phyloP scores from a whole-genome alignment of 2,888 invertebrate species.

The Lordiphosa fenestrarum region DNA sequence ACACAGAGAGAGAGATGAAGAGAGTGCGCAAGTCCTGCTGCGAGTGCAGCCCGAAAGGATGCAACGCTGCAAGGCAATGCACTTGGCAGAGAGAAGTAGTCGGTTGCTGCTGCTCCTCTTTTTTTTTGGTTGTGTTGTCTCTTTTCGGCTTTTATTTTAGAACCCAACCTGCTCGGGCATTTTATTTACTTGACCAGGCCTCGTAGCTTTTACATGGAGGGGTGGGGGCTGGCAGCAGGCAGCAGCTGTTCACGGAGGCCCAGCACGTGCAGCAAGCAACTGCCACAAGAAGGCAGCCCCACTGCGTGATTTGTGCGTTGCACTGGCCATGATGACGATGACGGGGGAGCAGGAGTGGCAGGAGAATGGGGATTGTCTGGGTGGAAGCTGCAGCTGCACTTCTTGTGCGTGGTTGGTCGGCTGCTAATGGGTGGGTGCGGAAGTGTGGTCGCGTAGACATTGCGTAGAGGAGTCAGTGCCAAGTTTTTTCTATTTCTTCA shows the following conservation, averaged over 20 bases:
- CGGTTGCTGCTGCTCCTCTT: slow-evolving; percentile 57
- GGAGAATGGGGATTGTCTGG: slow-evolving; percentile 9
- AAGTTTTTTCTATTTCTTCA: slow-evolving; percentile 73
- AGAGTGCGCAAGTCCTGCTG: slow-evolving; percentile 23
- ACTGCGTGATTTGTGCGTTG: slow-evolving; percentile 46
- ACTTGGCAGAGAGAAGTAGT: slow-evolving; percentile 46
- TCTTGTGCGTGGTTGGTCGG: slow-evolving; percentile 66
- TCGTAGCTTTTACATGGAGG: slow-evolving; percentile 61
- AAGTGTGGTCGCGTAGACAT: slow-evolving; percentile 70
- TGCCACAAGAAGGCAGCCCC: slow-evolving; percentile 26
- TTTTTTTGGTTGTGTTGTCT: slow-evolving; percentile 75
- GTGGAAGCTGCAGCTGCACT: slow-evolving; percentile 49
- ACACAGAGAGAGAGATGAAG: slow-evolving; percentile 23
- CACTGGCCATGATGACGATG: slow-evolving; percentile 28
- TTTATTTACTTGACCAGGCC: slow-evolving; percentile 65
- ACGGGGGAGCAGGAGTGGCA: slow-evolving; percentile 9
- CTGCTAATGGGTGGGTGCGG: slow-evolving; percentile 29
- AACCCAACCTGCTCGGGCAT: slow-evolving; percentile 30
- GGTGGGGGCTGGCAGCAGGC: slow-evolving; percentile 4
- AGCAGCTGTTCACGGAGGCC: slow-evolving; percentile 68
- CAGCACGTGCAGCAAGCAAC: slow-evolving; percentile 75
- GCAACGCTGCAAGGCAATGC: slow-evolving; percentile 63
- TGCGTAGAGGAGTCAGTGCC: slow-evolving; percentile 64
- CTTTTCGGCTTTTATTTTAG: slow-evolving; percentile 76
- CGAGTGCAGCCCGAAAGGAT: slow-evolving; percentile 51